Conservation (phyloP, 2,888 invertebrate species). For the Cerceris ruficornis region DNA sequence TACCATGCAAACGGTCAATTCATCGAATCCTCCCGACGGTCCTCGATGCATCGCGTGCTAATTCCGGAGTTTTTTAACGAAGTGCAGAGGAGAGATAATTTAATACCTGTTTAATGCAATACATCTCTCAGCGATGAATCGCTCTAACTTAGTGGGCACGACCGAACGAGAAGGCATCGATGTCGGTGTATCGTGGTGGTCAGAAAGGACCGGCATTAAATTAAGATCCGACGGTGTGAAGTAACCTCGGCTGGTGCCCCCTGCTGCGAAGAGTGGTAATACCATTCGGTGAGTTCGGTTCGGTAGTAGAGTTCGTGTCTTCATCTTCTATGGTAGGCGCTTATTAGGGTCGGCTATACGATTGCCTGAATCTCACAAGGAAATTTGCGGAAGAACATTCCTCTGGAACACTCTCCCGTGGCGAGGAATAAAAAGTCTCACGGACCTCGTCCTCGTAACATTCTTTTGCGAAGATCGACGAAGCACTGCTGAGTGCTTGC, state of each 20-base stretch:
- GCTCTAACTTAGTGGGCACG: constrained; percentile 15
- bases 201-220: constrained; percentile 59
- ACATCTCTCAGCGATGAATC: constrained; percentile 24
- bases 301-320: constrained; percentile 68
- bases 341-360: constrained; percentile 34
- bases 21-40: no score
- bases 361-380: constrained; percentile 21
- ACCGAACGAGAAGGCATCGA: constrained; percentile 42
- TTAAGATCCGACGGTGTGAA: constrained; percentile 71
- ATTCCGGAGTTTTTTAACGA: neutral
- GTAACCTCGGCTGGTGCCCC: constrained; percentile 64
- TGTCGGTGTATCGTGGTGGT: constrained; percentile 24
- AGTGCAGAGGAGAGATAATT: constrained; percentile 24
- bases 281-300: constrained; percentile 64
- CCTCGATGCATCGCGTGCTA: neutral
- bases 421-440: constrained; percentile 22
- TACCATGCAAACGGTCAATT: no score
- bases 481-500: neutral
- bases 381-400: constrained; percentile 30
- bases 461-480: neutral
- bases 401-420: constrained; percentile 15
- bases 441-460: neutral
- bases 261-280: constrained; percentile 68
- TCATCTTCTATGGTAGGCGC: constrained; percentile 58
- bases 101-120: constrained; percentile 34